phyloP scores from a whole-genome alignment of 1,140 invertebrate genomes.

The Saccostrea echinata region DNA sequence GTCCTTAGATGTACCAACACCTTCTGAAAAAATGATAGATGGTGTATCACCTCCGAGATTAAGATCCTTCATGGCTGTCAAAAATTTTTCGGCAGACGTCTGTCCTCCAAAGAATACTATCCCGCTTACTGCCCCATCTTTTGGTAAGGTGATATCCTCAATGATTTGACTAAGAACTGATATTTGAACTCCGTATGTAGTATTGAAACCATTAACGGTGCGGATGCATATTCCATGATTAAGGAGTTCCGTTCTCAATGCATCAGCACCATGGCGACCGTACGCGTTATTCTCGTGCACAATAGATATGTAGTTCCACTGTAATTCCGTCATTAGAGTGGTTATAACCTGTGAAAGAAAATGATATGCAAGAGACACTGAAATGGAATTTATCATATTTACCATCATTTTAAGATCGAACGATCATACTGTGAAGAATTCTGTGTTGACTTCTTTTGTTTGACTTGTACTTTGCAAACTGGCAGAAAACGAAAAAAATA shows the following conservation, averaged over 20 bases:
- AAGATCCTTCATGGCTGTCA: background rate
- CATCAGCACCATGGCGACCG: slow-evolving; percentile 17
- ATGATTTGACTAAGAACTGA: background rate
- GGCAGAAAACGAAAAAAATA: too few species aligned
- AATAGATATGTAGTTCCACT: slow-evolving; percentile 37
- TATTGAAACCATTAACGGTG: background rate
- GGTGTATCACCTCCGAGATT: background rate
- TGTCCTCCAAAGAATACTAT: slow-evolving; percentile 32
- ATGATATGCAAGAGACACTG: background rate
- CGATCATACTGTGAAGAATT: too few species aligned
- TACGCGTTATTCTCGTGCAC: slow-evolving; percentile 16
- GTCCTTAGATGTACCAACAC: background rate
- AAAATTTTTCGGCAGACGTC: background rate
- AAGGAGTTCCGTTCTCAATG: background rate
- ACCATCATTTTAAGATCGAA: too few species aligned
- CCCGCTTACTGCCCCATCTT: slow-evolving; percentile 5
- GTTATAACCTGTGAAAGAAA: slow-evolving; percentile 25
- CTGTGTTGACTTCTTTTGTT: too few species aligned
- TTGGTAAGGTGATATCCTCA: background rate
- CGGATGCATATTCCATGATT: slow-evolving; percentile 13
- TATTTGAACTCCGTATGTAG: background rate
- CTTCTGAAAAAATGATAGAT: slow-evolving; percentile 21
- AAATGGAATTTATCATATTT: too few species aligned
- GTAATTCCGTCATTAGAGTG: background rate
- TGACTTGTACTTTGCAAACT: too few species aligned